phyloP scores from a whole-genome alignment of 2,113 vertebrate species.

The Raja brachyura region DNA sequence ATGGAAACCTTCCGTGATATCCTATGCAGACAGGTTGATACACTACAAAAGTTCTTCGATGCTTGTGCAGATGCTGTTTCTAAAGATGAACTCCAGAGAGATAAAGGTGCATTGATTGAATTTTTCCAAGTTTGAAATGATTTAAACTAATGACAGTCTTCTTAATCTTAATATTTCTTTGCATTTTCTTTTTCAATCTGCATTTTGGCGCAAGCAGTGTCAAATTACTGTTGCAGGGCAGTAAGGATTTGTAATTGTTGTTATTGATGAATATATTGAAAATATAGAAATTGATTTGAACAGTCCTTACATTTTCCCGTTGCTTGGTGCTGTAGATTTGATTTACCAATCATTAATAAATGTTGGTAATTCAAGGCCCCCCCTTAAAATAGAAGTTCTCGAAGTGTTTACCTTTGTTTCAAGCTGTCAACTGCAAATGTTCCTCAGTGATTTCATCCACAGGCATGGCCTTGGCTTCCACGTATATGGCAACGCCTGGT shows the following conservation, averaged over 20 bases:
- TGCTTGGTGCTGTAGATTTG: background rate
- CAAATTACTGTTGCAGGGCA: too few species aligned
- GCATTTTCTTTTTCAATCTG: too few species aligned
- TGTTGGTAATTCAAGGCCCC: background rate
- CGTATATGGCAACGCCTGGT: too few species aligned
- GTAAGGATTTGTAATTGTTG: background rate
- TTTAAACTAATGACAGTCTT: background rate
- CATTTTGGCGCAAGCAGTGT: too few species aligned
- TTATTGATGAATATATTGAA: background rate
- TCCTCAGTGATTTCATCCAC: too few species aligned
- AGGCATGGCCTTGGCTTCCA: too few species aligned
- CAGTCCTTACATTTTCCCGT: background rate
- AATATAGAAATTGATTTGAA: background rate
- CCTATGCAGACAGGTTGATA: slow-evolving; percentile 72
- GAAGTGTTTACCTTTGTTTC: too few species aligned
- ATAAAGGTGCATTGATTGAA: slow-evolving; percentile 68
- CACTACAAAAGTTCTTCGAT: slow-evolving; percentile 73
- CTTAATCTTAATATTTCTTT: background rate
- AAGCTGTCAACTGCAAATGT: too few species aligned
- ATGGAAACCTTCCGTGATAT: slow-evolving; percentile 99
- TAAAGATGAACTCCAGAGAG: slow-evolving; percentile 88
- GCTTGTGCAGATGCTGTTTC: slow-evolving; percentile 79
- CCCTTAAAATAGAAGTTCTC: too few species aligned
- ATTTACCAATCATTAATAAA: background rate
- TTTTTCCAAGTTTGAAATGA: background rate